Evolutionary conservation across 2,113 vertebrate genomes (phyloP), one percentile per base, ranked within the genome.

Genomic region (Electrona antarctica): DNA sequence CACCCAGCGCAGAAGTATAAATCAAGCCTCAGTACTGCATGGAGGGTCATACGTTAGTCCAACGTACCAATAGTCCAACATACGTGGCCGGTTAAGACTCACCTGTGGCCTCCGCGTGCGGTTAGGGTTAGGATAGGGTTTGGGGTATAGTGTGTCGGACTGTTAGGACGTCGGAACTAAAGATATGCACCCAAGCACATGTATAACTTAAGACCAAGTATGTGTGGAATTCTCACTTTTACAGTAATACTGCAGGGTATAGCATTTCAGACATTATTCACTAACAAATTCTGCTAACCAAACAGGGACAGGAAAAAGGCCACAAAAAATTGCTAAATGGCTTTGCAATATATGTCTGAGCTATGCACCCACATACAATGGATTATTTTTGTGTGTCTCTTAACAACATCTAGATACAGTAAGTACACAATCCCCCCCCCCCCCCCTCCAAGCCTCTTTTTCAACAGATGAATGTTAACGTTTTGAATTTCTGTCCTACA

Each of bases 311-410:
- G 76, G 68, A 54, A 60, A 14, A 51, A 56, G 79, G 85, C 85
- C 87, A 88, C 84, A 87, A 79, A 87, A 79, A 78, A 84, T 87
- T 83, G 81, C 83, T 76, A 81, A 64, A 47, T 67, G 11, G 2
- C 9, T 6, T 54, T 9, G 29, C 21, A 28, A 59, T 70, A 74
- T 85, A 87, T 72, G 85, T 69, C 33, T 41, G 33, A 41, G 41
- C 67, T 60, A 28, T 46, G 79, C 74, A 73, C 51, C 81, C 66
- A 33, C 12, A 21, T 50, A 57, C 0, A 64, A 71, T 63, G 68
- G 68, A 12, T 71, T 51, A 3, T 11, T 49, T 69, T 58, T 71
- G 75, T 62, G 59, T 83, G 68, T 64, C 67, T 62, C 73, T 13
- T 64, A 64, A 84, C 62, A 73, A 74, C 63, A 69, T 52, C 0